Conservation (phyloP, 2,797 vertebrate species). For the Propithecus deckenii region DNA sequence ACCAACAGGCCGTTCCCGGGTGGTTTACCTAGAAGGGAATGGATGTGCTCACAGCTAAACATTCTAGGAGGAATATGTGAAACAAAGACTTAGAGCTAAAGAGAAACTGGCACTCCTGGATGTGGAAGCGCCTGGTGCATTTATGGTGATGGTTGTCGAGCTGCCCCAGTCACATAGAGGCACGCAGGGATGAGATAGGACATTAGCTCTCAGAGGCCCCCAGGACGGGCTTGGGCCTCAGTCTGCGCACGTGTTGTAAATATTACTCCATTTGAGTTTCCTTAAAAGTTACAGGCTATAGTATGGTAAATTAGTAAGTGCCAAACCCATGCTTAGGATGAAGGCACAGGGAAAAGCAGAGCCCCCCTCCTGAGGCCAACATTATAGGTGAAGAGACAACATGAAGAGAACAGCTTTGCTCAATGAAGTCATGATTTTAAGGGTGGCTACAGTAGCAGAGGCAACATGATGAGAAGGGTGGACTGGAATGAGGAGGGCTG, state of each 20-base stretch:
- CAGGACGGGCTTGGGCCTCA: background rate
- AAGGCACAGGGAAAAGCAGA: background rate
- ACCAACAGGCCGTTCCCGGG: background rate
- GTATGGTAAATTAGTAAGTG: background rate
- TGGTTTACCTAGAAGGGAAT: background rate
- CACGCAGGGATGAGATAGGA: background rate
- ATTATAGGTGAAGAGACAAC: background rate
- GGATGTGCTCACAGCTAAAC: background rate
- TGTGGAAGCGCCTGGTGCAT: background rate
- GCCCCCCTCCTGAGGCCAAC: background rate
- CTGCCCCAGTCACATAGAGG: background rate
- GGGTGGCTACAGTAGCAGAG: too few species aligned
- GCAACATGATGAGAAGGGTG: background rate
- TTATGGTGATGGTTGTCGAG: background rate
- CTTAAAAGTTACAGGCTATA: background rate
- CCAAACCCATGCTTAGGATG: background rate
- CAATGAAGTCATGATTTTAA: too few species aligned
- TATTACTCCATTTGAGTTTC: background rate
- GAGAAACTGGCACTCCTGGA: background rate
- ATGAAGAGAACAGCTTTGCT: background rate
- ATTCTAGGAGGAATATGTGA: background rate
- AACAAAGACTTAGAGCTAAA: background rate
- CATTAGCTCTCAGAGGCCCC: background rate
- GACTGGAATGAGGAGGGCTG: background rate
- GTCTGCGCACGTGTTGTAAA: background rate